These are phyloP conservation scores for Daboia siamensis DNA, from an alignment of 2,113 vertebrate species.

Conservation along the genomic window DNA sequence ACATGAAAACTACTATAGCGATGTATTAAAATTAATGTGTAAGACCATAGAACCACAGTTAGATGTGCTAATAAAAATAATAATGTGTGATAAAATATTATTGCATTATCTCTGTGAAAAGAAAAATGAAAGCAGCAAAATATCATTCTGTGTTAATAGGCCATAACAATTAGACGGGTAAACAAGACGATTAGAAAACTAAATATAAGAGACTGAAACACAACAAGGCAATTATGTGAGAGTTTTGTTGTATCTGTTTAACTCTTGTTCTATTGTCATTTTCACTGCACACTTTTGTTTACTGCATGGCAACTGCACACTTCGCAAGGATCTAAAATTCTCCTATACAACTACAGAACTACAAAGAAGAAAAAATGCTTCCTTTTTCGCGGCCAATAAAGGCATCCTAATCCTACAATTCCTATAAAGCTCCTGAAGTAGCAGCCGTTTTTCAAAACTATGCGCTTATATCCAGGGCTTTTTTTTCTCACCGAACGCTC, in stretches of 20 bases:
- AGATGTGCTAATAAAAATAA: neutral
- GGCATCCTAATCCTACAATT: neutral
- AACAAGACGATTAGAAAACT: neutral
- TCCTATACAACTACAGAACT: too few relatives aligned
- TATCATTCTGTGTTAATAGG: neutral
- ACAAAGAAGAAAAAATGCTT: neutral
- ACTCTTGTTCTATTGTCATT: neutral
- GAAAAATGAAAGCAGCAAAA: neutral
- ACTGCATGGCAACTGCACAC: neutral
- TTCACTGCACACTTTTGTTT: neutral
- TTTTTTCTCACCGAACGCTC: too few relatives aligned
- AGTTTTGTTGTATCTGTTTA: neutral
- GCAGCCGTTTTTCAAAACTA: neutral
- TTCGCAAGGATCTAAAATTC: neutral
- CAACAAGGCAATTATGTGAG: neutral
- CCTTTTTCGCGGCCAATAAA: neutral
- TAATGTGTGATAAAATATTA: neutral
- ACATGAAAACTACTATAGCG: neutral
- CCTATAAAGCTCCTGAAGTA: constrained; percentile 29
- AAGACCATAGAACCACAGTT: neutral
- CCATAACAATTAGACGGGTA: neutral
- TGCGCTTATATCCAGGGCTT: neutral
- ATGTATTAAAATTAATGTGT: neutral
- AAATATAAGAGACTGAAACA: neutral
- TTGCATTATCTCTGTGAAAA: neutral